Evolutionary conservation across 2,113 vertebrate species (phyloP).

Genomic region (Pseudopodoces humilis): DNA sequence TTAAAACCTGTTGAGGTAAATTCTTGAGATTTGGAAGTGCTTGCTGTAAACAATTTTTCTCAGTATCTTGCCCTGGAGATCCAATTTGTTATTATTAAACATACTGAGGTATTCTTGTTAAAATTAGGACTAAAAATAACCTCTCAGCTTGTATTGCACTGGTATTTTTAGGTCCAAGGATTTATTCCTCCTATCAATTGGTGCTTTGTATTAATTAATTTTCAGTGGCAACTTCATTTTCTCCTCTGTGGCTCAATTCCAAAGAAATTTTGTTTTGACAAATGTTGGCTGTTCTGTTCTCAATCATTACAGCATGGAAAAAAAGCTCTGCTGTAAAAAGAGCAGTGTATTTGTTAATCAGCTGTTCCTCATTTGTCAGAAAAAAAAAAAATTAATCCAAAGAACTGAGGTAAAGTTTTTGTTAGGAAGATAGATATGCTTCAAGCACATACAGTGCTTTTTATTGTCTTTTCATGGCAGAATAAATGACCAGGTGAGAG

Average conservation of each 20-base stretch:
- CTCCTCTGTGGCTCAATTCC: background rate
- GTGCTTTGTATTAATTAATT: background rate
- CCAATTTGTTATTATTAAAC: constrained; percentile 32
- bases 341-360: background rate
- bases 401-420: background rate
- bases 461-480: background rate
- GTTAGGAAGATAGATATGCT: background rate
- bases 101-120: background rate
- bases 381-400: background rate
- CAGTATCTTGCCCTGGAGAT: constrained; percentile 6
- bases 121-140: constrained; percentile 17
- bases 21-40: background rate
- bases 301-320: background rate
- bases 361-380: background rate
- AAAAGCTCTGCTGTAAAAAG: background rate
- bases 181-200: background rate
- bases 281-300: background rate
- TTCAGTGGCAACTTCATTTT: background rate
- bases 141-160: background rate
- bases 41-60: constrained; percentile 1
- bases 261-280: background rate
- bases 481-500: background rate
- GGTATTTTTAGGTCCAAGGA: background rate
- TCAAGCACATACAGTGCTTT: background rate
- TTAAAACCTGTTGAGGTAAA: background rate